Conservation (phyloP, 1,140 invertebrate species). For the Bombus confusus region DNA sequence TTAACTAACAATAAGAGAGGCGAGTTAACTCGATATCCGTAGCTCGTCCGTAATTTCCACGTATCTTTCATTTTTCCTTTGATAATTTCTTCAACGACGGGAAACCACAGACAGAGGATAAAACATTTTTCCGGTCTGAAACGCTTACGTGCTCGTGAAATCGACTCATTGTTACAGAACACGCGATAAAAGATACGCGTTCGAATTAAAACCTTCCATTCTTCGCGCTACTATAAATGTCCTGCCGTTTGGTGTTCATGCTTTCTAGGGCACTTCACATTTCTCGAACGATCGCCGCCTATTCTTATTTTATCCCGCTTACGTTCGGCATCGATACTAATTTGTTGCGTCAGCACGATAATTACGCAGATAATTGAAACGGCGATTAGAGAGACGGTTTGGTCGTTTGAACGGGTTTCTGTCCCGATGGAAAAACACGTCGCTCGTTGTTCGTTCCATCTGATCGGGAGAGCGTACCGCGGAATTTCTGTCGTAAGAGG, state of each 20-base stretch:
- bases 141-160: neutral
- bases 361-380: constrained; percentile 25
- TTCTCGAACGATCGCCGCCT: neutral
- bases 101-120: neutral
- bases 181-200: neutral
- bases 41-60: neutral
- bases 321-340: neutral
- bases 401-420: neutral
- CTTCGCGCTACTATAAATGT: neutral
- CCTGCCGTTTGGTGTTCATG: neutral
- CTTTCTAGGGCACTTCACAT: neutral
- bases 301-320: neutral
- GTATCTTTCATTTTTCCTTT: no score
- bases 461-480: no score
- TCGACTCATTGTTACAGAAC: constrained; percentile 7
- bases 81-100: neutral
- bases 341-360: constrained; percentile 8
- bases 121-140: constrained; percentile 3
- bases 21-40: neutral
- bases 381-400: neutral
- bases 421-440: neutral
- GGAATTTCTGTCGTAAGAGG: no score
- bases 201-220: constrained; percentile 12
- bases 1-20: neutral
- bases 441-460: constrained; percentile 1